Base-by-base conservation (phyloP, 2,888 invertebrate genomes). In the Sinelater perroti region DNA sequence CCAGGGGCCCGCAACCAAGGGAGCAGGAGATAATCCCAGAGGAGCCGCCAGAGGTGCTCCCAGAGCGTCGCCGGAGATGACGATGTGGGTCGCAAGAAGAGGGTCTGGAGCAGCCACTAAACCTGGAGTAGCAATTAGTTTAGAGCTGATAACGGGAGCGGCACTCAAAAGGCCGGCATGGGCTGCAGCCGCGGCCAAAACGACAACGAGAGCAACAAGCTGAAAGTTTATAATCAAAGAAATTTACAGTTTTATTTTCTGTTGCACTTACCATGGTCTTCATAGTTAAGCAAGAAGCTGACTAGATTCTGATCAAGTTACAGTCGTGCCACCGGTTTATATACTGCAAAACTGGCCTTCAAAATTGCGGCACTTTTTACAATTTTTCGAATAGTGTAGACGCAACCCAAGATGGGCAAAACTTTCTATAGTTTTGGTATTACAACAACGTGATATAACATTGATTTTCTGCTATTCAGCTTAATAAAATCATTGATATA, bases 231-330 rank as follows among this genome's bases (percentile, higher is more conserved):
- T 20, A 7, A 36, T 8, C 10, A 36, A 2, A 36, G 5, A 14
- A 6, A 20, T n/a, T 1, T n/a, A 17, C 8, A 18, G 6, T 8
- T 8, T 36, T 10, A 6, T n/a, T 7, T 36, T 36, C n/a, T 16
- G 10, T 21, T 21, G 20, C 24, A 38, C 20, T 38, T 21, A 38
- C 38, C 21, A 20, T 21, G 13, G 21, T 5, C 21, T 38, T 38
- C 38, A 38, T 38, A 21, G n/a, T 38, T 13, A 11, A 3, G 17
- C 2, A 3, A 3, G 28, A 28, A 28, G 28, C 28, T 28, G 5
- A 24, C 8, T 6, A 28, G 5, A 5, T n/a, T 5, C 10, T 28
- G 28, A 28, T 5, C 28, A 10, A 28, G 10, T 28, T 3, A 2
- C 10, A 5, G 5, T 28, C 2, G 28, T n/a, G n/a, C n/a, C n/a